Evolutionary conservation across 2,888 invertebrate genomes (phyloP).

Genomic region (Bellardia bayeri): DNA sequence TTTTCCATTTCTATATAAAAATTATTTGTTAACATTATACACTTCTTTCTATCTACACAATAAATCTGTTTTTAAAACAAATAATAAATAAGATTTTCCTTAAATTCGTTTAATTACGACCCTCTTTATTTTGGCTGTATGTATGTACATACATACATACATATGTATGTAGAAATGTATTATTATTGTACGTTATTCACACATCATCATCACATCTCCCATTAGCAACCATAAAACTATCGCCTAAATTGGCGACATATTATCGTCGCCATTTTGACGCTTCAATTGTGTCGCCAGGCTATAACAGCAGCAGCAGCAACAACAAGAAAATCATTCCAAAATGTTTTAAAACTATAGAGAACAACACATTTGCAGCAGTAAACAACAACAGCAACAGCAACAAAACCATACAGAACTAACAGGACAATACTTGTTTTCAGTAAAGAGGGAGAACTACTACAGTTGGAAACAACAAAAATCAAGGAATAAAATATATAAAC

Average conservation of each 20-base stretch:
- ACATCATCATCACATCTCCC: conserved; percentile 52
- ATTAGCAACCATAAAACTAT: conserved; percentile 66
- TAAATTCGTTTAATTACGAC: conserved; percentile 34
- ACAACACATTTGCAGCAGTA: background rate
- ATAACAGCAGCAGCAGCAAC: background rate
- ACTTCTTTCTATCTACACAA: no score
- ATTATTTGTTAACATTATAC: no score
- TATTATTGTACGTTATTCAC: conserved; percentile 2
- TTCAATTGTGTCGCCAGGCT: conserved; percentile 76
- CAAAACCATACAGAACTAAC: conserved; percentile 37
- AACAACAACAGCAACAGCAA: no score
- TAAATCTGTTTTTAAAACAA: background rate
- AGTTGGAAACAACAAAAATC: background rate
- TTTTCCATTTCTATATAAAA: no score
- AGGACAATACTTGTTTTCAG: conserved; percentile 42
- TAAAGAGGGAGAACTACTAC: background rate
- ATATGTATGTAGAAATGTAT: background rate
- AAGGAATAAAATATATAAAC: conserved; percentile 11
- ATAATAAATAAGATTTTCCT: background rate
- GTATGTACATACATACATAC: background rate
- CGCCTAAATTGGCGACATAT: conserved; percentile 79
- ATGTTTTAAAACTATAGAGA: conserved; percentile 1
- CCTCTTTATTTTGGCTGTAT: background rate
- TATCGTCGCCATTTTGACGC: conserved; percentile 82
- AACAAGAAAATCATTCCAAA: background rate